Evolutionary conservation across 2,113 vertebrate species (phyloP), one percentile per base, ranked within the genome.

Genomic region (Oryzias woworae): DNA sequence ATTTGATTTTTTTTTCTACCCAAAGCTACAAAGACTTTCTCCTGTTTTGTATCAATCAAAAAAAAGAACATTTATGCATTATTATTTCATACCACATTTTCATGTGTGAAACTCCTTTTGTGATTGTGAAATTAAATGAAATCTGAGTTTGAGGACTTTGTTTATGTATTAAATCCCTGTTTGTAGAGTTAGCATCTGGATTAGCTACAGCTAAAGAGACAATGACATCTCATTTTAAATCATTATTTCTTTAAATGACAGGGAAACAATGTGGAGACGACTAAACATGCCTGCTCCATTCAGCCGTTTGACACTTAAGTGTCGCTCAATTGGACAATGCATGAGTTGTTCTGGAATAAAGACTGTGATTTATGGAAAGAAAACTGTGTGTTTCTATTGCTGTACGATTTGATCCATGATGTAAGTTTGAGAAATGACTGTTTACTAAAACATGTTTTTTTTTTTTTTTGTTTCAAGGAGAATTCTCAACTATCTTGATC

Each of bases 401-500:
- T 57, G 49, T 64, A 65, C 53, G 53, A 15, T 76, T 59, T 70
- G 65, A 66, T 73, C 77, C 68, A 81, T 86, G 82, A 88, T 84
- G 80, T 69, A 78, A 86, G 65, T 73, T 71, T 58, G 58, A 80
- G 78, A 85, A 88, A 83, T 53, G 56, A 60, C 56, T 60, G 55
- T 59, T 80, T 69, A 36, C 62, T 62, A 31, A 70, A 80, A 64
- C 66, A 66, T 58, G 5, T 28, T 28, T 26, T 26, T 26, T 26
- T 26, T 26, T 26, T 26, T 26, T 64, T 62, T 36, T 45, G 41
- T 83, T 78, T 82, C 82, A 86, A 85, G 82, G 71, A 77, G 78
- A 86, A 80, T 83, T 71, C 49, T 61, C 80, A 67, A 83, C 76
- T 63, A 15, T 64, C 51, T 73, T 78, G 80, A 85, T 84, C 78